These are phyloP conservation scores for Solenopsis invicta DNA, from an alignment of 1,140 invertebrate species.

Conservation along the genomic window DNA sequence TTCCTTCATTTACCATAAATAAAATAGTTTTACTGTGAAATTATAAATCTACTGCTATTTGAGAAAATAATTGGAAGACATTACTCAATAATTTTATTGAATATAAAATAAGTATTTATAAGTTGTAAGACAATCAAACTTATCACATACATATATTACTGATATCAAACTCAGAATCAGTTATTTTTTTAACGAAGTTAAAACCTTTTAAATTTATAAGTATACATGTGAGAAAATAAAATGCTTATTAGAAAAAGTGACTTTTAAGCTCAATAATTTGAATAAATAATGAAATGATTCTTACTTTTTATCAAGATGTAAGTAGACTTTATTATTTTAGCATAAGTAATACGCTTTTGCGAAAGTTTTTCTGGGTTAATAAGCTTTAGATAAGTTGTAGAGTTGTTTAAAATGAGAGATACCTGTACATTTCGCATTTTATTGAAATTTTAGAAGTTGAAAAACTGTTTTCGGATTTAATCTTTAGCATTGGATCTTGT, in stretches of 20 bases:
- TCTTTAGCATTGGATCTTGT: no score
- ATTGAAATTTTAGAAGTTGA: neutral
- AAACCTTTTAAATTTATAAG: neutral
- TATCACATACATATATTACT: no score
- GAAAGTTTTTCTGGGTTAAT: conserved; percentile 9
- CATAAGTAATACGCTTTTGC: neutral
- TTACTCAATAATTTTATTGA: neutral
- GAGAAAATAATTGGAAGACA: neutral
- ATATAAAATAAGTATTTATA: neutral
- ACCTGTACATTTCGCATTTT: neutral
- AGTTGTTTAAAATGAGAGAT: conserved; percentile 5
- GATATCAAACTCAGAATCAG: no score
- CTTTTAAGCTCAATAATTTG: neutral
- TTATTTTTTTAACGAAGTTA: neutral
- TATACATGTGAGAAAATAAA: neutral
- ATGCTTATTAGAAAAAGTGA: neutral
- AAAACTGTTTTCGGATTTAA: neutral
- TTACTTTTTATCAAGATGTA: neutral
- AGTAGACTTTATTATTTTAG: conserved; percentile 22
- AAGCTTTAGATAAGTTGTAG: conserved; percentile 13
- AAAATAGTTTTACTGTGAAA: neutral
- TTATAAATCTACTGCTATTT: neutral
- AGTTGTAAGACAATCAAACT: no score
- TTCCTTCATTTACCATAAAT: neutral
- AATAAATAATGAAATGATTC: conserved; percentile 34